Evolutionary conservation across 2,888 invertebrate genomes (phyloP), one percentile per base, ranked within the genome.

Genomic region (Caenorhabditis virilis): DNA sequence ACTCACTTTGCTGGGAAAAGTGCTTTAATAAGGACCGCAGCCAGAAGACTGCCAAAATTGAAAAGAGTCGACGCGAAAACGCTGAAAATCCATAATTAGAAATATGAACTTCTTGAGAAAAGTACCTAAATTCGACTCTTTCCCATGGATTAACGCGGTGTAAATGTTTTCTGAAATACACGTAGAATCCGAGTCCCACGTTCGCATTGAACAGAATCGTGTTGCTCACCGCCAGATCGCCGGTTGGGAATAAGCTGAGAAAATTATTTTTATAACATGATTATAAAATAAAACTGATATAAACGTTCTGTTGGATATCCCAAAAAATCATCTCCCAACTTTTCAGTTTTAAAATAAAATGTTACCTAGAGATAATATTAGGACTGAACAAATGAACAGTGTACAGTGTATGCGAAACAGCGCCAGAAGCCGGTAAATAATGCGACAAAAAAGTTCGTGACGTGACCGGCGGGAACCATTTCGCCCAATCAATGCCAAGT

Each of bases 31-130:
- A 93, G 89, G 9, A 93, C 93, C 91, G 93, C 93, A 67, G 90
- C 86, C 57, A 94, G 87, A 45, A 93, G 90, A 0, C 93, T 92
- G 15, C 94, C 93, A 82, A 94, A 89, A 70, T 91, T 91, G 87
- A 93, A 91, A 22, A 93, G 87, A 11, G 91, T 87, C 42, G 91
- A 77, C 6, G 85, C 83, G 69, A 86, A 85, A 3, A 84, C 83
- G 64, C 84, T 84, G 63, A 54, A 70, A 64, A 41, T 20, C 7
- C 7, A 22, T 11, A 42, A 13, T 43, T 43, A 13, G 16, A 6
- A 35, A 35, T 16, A 26, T 23, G 3, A 27, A 15, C 26, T 20
- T 5, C 16, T 20, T 35, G 16, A 50, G 18, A 48, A 11, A 11
- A n/a, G 2, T 15, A 72, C 72, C 72, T 72, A 78, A 84, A 86